Conservation (phyloP, 2,888 invertebrate genomes). For the Timema podura region DNA sequence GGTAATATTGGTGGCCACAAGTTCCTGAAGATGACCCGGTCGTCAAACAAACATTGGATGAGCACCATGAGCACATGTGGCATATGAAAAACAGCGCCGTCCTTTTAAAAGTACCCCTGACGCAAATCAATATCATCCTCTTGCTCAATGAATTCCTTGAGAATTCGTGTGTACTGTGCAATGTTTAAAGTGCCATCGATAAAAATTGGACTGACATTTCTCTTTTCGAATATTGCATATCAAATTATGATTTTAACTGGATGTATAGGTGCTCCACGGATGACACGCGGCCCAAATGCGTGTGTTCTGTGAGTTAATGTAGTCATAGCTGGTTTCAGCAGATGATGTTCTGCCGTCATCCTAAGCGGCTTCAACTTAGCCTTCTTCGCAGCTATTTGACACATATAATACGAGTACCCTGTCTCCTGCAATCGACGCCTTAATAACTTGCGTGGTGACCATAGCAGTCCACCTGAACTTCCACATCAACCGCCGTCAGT, state of each 20-base stretch:
- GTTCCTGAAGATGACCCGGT: background rate
- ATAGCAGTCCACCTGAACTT: background rate
- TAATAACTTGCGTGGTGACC: background rate
- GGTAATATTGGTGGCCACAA: slow-evolving; percentile 8
- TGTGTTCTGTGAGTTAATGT: background rate
- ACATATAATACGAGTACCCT: background rate
- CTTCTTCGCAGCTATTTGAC: background rate
- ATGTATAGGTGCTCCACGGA: background rate
- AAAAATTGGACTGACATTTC: background rate
- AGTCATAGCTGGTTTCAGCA: no score
- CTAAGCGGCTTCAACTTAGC: background rate
- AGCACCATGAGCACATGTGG: background rate
- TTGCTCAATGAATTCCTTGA: background rate
- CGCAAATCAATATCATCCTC: background rate
- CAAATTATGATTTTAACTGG: background rate
- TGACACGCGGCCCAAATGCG: background rate
- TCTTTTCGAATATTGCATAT: background rate
- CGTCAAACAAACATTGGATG: background rate
- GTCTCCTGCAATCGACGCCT: background rate
- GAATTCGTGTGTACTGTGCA: background rate
- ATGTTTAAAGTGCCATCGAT: background rate
- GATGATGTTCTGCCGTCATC: background rate
- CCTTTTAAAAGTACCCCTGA: background rate
- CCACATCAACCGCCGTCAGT: slow-evolving; percentile 4
- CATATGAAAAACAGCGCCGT: background rate